Conservation (phyloP, 2,888 invertebrate species). For the Baronia brevicornis region DNA sequence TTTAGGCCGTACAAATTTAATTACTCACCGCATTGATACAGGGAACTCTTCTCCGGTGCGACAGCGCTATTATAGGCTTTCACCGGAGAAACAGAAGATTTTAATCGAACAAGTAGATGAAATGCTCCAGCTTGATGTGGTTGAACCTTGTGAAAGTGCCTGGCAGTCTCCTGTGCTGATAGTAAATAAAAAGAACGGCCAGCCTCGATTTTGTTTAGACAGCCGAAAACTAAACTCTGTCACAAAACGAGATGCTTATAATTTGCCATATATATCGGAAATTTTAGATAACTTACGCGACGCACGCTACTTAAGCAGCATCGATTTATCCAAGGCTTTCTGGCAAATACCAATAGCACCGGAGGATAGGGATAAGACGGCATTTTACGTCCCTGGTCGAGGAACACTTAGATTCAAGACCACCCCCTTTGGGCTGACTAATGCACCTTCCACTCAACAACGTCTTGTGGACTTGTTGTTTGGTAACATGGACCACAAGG, state of each 20-base stretch:
- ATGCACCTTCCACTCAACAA: too few relatives aligned
- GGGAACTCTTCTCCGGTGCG: constrained; percentile 22
- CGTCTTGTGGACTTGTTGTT: constrained; percentile 17
- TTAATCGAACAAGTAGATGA: constrained; percentile 13
- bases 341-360: too few relatives aligned
- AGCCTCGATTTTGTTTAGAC: constrained; percentile 20
- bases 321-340: too few relatives aligned
- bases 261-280: constrained; percentile 18
- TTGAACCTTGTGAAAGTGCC: constrained; percentile 19
- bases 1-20: constrained; percentile 21
- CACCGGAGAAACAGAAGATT: constrained; percentile 19
- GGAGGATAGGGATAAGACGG: constrained; percentile 20
- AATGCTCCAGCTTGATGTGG: constrained; percentile 12
- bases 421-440: constrained; percentile 19
- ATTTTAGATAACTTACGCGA: constrained; percentile 20
- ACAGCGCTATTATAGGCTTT: constrained; percentile 20
- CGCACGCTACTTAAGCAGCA: constrained; percentile 16
- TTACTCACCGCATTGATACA: constrained; percentile 23
- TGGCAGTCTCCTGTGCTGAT: constrained; percentile 22
- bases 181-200: constrained; percentile 16
- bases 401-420: constrained; percentile 15
- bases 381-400: constrained; percentile 19
- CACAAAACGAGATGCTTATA: constrained; percentile 18
- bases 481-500: constrained; percentile 19
- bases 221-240: constrained; percentile 18